A percentile compares a stretch with the other conserved stretches of the same genome.
Evolutionary conservation across 1,140 invertebrate genomes (phyloP).

Genomic region (Ips nitidus): DNA sequence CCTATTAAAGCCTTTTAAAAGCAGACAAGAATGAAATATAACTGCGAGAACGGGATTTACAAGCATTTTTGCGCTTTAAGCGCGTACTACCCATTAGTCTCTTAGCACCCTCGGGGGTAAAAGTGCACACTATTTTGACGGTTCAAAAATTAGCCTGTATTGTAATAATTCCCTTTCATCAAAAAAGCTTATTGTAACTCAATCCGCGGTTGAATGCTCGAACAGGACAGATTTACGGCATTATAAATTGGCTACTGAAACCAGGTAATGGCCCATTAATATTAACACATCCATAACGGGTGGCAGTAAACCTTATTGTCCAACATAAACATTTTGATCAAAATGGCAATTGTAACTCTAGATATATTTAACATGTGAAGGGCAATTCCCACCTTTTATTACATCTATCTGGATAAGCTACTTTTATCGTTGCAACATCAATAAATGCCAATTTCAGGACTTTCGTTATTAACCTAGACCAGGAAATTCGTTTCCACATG

Average conservation of each 20-base stretch:
- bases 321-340: neutral
- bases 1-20: slow-evolving; percentile 9
- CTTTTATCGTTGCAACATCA: neutral
- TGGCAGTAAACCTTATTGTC: neutral
- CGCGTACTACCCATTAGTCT: slow-evolving; percentile 7
- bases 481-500: neutral
- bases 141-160: too few species aligned
- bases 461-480: neutral
- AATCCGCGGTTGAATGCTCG: neutral
- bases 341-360: neutral
- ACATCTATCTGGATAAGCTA: too few species aligned
- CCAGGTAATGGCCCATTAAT: neutral
- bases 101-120: neutral
- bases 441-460: neutral
- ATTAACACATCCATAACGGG: slow-evolving; percentile 1
- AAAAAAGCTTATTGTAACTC: too few species aligned
- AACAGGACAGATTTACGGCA: neutral
- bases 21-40: slow-evolving; percentile 19
- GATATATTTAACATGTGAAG: too few species aligned
- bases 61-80: slow-evolving; percentile 8
- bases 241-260: neutral
- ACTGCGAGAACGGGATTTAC: slow-evolving; percentile 14
- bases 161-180: too few species aligned
- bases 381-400: too few species aligned
- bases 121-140: too few species aligned